These are phyloP conservation scores for Capitella teleta DNA, from an alignment of 1,140 invertebrate species.

Conservation along the genomic window DNA sequence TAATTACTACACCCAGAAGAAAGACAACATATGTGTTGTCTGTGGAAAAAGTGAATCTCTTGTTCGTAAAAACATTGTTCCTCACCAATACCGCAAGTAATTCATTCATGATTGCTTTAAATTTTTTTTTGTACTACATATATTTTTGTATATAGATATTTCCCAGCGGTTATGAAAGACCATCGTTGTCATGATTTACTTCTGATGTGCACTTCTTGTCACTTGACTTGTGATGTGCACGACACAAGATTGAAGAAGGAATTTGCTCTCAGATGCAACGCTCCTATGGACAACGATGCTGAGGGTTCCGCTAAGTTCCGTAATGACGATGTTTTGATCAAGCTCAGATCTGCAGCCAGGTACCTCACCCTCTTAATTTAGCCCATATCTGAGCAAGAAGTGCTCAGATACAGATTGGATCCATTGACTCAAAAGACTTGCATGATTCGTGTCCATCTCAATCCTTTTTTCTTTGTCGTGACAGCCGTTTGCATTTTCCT, in stretches of 20 bases:
- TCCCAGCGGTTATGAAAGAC: conserved; percentile 69
- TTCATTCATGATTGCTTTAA: not conserved
- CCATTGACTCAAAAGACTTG: too few species aligned
- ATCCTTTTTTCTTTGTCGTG: too few species aligned
- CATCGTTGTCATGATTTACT: conserved; percentile 74
- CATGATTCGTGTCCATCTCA: too few species aligned
- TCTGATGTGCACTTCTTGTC: conserved; percentile 61
- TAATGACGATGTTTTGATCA: conserved; percentile 39
- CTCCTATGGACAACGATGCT: conserved; percentile 50
- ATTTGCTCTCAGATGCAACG: conserved; percentile 53
- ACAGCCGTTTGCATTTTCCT: too few species aligned
- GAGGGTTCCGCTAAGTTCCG: conserved; percentile 35
- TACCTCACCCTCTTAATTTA: too few species aligned
- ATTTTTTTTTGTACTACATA: not conserved
- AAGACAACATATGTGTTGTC: conserved; percentile 73
- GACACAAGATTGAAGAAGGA: conserved; percentile 54
- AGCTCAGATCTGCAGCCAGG: conserved; percentile 54
- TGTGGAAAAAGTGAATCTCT: conserved; percentile 61
- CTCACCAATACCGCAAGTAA: conserved; percentile 66
- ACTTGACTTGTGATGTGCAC: conserved; percentile 57
- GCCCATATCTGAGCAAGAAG: too few species aligned
- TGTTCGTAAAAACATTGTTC: conserved; percentile 69
- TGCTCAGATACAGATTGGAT: too few species aligned
- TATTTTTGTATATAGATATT: conserved; percentile 43
- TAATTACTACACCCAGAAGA: conserved; percentile 60